These are phyloP conservation scores for Philopotamus ludificatus DNA, from an alignment of 1,140 invertebrate genomes.

Conservation along the genomic window DNA sequence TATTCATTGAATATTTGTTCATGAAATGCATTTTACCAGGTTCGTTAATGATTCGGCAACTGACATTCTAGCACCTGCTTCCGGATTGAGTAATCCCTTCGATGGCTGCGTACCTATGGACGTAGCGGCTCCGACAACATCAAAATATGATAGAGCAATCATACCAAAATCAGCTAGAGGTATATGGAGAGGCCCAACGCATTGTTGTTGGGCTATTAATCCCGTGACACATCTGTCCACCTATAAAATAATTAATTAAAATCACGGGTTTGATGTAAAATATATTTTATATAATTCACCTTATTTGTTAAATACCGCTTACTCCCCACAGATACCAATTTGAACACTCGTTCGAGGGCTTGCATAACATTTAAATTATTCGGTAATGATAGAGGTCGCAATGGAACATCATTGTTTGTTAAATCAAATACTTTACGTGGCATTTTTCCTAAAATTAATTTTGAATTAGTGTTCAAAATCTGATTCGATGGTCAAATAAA, in stretches of 20 bases:
- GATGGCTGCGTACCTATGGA: constrained; percentile 96
- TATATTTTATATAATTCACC: constrained; percentile 42
- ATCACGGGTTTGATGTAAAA: background rate
- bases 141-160: constrained; percentile 79
- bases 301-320: constrained; percentile 95
- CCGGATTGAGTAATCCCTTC: constrained; percentile 81
- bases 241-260: constrained; percentile 47
- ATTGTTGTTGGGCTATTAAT: constrained; percentile 94
- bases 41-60: constrained; percentile 95
- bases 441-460: constrained; percentile 57
- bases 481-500: background rate
- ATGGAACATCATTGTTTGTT: constrained; percentile 45
- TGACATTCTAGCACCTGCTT: constrained; percentile 86
- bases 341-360: constrained; percentile 78
- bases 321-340: constrained; percentile 87
- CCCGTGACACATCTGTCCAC: constrained; percentile 97
- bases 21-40: constrained; percentile 57
- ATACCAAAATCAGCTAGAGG: constrained; percentile 93
- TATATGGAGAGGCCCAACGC: constrained; percentile 93
- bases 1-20: background rate
- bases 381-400: constrained; percentile 58
- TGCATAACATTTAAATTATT: constrained; percentile 58
- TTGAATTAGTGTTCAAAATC: no score
- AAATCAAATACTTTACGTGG: constrained; percentile 58
- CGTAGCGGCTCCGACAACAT: constrained; percentile 80